Conservation (phyloP, 2,113 vertebrate species). For the Dromiciops gliroides region DNA sequence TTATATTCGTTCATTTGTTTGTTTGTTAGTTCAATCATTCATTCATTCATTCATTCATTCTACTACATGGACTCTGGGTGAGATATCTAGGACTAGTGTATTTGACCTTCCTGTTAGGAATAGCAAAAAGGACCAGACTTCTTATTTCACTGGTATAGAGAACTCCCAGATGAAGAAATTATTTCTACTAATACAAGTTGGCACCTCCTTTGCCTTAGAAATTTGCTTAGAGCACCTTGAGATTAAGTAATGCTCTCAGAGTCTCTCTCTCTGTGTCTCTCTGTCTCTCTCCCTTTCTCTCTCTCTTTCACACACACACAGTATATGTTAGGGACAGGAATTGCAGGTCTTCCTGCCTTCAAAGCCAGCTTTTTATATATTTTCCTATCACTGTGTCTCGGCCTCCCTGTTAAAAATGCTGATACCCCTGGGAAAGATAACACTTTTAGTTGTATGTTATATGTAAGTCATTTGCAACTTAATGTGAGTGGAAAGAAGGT, state of each 20-base stretch:
- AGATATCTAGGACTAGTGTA: neutral
- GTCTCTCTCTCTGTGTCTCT: neutral
- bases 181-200: neutral
- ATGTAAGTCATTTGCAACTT: neutral
- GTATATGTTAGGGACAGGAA: neutral
- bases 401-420: neutral
- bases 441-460: neutral
- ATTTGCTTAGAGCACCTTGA: no score
- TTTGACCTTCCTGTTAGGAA: neutral
- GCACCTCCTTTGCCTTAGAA: neutral
- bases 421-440: neutral
- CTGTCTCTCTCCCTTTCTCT: neutral
- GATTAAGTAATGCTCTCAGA: neutral
- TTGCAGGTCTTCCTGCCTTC: neutral
- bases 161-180: neutral
- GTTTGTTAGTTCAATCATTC: no score
- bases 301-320: neutral
- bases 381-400: neutral
- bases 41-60: neutral
- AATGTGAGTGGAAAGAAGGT: neutral
- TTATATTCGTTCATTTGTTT: no score
- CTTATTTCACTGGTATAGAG: neutral
- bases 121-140: neutral
- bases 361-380: neutral
- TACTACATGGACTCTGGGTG: neutral